Percentiles rank a stretch among this genome's conserved stretches.
phyloP scores from a whole-genome alignment of 1,140 invertebrate genomes.

The Caenorhabditis inopinata region DNA sequence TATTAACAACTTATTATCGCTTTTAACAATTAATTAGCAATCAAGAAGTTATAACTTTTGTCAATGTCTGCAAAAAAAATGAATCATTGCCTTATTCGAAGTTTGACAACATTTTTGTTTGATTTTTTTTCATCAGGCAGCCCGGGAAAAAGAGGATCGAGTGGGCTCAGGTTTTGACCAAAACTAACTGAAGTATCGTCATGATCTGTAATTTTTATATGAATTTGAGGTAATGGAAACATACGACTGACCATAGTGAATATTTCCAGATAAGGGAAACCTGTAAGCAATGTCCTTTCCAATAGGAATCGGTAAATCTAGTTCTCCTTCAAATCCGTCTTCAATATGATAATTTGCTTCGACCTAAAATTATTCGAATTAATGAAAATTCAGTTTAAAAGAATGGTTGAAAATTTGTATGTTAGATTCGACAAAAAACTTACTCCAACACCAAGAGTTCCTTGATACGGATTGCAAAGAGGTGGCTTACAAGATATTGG shows the following conservation, averaged over 20 bases:
- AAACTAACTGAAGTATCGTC: conserved; percentile 29
- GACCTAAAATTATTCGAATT: not conserved
- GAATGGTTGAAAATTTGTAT: not conserved
- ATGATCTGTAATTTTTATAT: not conserved
- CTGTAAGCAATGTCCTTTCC: conserved; percentile 39
- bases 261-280: conserved; percentile 38
- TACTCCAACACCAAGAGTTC: conserved; percentile 41
- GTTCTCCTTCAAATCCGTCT: conserved; percentile 35
- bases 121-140: not conserved
- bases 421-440: not conserved
- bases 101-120: not conserved
- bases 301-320: conserved; percentile 31
- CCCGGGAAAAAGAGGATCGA: conserved; percentile 2
- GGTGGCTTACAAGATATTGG: conserved; percentile 38
- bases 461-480: conserved; percentile 40
- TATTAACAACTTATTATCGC: not conserved
- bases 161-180: conserved; percentile 33
- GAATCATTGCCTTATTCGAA: not conserved
- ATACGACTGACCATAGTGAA: conserved; percentile 2
- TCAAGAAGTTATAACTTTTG: no score
- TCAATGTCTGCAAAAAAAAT: no score
- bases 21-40: no score
- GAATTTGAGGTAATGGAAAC: not conserved
- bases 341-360: conserved; percentile 32
- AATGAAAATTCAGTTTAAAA: no score